phyloP scores from a whole-genome alignment of 2,888 invertebrate genomes.

The Eupithecia pulchellata region DNA sequence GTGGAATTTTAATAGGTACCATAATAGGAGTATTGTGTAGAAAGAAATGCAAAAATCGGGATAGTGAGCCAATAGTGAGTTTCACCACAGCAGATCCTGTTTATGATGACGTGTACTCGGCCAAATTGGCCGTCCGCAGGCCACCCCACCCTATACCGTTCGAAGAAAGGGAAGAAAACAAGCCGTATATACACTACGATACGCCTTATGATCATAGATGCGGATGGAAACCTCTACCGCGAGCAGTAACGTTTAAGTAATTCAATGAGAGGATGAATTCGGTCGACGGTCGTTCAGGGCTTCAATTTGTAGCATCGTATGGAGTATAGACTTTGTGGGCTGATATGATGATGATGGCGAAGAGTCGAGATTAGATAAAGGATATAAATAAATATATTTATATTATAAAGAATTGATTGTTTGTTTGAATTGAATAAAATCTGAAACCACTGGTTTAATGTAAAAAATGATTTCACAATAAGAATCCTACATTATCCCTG shows the following conservation, averaged over 20 bases:
- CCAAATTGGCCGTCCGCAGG: not conserved
- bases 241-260: not conserved
- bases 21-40: not conserved
- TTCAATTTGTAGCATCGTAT: not conserved
- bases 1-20: not conserved
- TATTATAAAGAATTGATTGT: no score
- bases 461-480: no score
- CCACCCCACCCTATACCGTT: slow-evolving; percentile 15
- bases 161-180: slow-evolving; percentile 19
- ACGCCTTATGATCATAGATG: slow-evolving; percentile 27
- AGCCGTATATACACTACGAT: slow-evolving; percentile 21
- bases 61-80: not conserved
- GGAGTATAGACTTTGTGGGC: not conserved
- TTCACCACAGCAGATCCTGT: slow-evolving; percentile 4
- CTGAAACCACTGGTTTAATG: no score
- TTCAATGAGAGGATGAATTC: not conserved
- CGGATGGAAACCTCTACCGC: not conserved
- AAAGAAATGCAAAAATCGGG: not conserved
- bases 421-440: no score
- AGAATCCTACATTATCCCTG: no score
- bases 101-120: slow-evolving; percentile 9
- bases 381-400: no score
- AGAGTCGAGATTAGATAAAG: not conserved
- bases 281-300: not conserved
- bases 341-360: not conserved